A percentile compares a stretch with the other conserved stretches of the same genome.
Evolutionary conservation across 2,888 invertebrate genomes (phyloP).

Genomic region (Heliconius ismenius): DNA sequence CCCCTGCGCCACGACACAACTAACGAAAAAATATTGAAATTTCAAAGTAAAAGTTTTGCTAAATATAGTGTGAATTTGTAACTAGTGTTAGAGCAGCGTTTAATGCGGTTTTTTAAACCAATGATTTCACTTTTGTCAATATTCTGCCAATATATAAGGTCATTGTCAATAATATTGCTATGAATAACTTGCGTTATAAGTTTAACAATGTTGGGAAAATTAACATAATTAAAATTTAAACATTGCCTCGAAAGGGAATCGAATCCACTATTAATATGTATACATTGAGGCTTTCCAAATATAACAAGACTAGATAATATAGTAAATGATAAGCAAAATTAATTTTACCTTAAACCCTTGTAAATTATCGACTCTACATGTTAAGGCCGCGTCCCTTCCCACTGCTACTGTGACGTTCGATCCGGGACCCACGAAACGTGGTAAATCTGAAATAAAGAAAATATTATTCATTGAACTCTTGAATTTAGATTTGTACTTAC

Average conservation of each 20-base stretch:
- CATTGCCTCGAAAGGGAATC: not conserved
- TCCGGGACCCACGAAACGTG: slow-evolving; percentile 84
- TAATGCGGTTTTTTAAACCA: no score
- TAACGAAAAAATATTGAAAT: no score
- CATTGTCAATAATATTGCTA: no score
- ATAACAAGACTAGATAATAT: no score
- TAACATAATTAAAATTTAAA: not conserved
- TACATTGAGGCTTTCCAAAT: not conserved
- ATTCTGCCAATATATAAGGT: no score
- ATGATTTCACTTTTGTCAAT: no score
- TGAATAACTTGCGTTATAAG: no score
- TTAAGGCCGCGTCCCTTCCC: slow-evolving; percentile 85
- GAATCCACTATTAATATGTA: not conserved
- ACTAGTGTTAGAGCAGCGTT: not conserved
- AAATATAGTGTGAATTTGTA: no score
- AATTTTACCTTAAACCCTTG: slow-evolving; percentile 85
- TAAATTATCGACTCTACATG: slow-evolving; percentile 86
- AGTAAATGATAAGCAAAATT: not conserved
- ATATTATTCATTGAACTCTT: not conserved
- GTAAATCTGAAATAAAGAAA: slow-evolving; percentile 81
- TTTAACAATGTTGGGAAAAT: not conserved
- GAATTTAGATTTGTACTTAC: not conserved
- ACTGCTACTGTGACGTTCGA: slow-evolving; percentile 86
- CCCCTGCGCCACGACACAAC: no score
- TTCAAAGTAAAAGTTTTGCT: no score